These are phyloP conservation scores for Oophaga sylvatica DNA, from an alignment of 2,797 vertebrate species.

Conservation along the genomic window DNA sequence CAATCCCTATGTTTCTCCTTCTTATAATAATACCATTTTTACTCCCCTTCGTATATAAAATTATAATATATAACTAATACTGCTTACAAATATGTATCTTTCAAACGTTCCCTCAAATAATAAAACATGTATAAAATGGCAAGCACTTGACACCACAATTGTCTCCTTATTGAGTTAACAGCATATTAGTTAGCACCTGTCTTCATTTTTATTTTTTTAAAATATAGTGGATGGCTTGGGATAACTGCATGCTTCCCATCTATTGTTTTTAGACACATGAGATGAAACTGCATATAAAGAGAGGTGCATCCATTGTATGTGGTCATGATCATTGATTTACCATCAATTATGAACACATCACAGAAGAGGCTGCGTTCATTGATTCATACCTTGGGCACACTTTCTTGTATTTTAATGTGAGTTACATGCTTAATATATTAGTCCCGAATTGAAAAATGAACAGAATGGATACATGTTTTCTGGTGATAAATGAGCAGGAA, in stretches of 20 bases:
- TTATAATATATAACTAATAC: too few species aligned
- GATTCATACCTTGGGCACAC: not conserved
- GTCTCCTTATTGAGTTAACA: not conserved
- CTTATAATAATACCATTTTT: too few species aligned
- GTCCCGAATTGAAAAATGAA: not conserved
- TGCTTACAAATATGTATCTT: too few species aligned
- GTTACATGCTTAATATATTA: not conserved
- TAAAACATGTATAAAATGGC: too few species aligned
- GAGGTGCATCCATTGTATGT: not conserved
- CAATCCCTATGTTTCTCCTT: too few species aligned
- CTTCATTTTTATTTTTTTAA: not conserved
- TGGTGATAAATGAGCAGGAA: not conserved
- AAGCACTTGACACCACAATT: too few species aligned
- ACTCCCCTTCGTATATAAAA: too few species aligned
- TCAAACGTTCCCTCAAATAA: too few species aligned
- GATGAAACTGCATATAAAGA: not conserved
- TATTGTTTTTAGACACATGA: not conserved
- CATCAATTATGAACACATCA: not conserved
- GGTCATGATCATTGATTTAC: conserved; percentile 1
- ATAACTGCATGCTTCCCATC: not conserved
- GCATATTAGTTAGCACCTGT: not conserved
- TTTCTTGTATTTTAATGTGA: conserved; percentile 10
- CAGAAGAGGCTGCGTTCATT: not conserved
- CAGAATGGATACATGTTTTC: not conserved
- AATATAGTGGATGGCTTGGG: not conserved